phyloP scores from a whole-genome alignment of 2,888 invertebrate species.

The Alcis repandata region DNA sequence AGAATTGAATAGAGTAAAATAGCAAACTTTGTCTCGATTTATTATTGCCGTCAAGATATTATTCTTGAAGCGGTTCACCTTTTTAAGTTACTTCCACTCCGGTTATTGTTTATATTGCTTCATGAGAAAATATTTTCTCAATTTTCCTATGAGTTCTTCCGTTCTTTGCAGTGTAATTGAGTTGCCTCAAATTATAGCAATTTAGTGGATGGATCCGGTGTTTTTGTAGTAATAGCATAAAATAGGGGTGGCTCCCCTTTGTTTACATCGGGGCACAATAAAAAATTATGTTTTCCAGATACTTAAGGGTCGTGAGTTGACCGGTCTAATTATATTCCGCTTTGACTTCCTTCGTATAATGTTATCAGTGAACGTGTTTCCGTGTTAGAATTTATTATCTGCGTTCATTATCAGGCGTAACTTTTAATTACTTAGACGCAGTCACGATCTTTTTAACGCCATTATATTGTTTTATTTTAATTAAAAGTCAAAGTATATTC shows the following conservation, averaged over 20 bases:
- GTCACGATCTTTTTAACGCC: constrained; percentile 19
- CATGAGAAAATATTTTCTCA: constrained; percentile 23
- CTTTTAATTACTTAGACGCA: constrained; percentile 25
- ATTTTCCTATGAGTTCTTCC: constrained; percentile 22
- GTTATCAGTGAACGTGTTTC: constrained; percentile 43
- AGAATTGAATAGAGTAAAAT: constrained; percentile 52
- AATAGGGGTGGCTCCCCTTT: constrained; percentile 40
- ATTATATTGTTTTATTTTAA: not conserved
- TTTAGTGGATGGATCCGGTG: constrained; percentile 30
- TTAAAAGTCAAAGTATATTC: not conserved
- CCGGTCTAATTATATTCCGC: constrained; percentile 30
- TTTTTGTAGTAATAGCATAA: constrained; percentile 23
- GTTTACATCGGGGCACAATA: constrained; percentile 34
- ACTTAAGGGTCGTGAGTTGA: constrained; percentile 42
- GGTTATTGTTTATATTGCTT: constrained; percentile 29
- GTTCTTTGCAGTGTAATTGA: constrained; percentile 15
- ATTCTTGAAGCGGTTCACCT: constrained; percentile 37
- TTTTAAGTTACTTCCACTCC: constrained; percentile 34
- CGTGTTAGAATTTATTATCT: constrained; percentile 37
- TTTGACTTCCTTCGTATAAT: constrained; percentile 36
- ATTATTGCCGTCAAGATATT: constrained; percentile 56
- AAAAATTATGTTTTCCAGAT: constrained; percentile 39
- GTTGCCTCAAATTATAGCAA: constrained; percentile 28
- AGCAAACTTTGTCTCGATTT: constrained; percentile 58
- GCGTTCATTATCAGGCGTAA: constrained; percentile 22